Evolutionary conservation across 1,140 invertebrate species (phyloP).

Genomic region (Pteromalus puparum): DNA sequence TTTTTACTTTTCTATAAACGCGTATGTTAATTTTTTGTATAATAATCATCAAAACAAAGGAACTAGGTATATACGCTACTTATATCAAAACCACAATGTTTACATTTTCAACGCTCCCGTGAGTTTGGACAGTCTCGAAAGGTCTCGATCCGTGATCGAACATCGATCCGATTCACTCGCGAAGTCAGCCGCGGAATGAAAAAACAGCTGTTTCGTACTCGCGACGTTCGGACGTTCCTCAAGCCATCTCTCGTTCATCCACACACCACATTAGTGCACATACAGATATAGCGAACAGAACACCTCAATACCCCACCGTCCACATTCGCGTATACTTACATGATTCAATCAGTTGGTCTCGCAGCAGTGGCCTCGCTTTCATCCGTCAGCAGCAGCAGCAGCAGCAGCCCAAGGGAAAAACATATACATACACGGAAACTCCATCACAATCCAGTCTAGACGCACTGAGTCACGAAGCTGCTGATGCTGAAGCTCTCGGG

Average conservation of each 20-base stretch:
- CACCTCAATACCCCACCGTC: neutral
- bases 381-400: neutral
- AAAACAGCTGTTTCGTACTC: constrained; percentile 42
- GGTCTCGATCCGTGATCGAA: too few relatives aligned
- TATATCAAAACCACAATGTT: neutral
- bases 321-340: neutral
- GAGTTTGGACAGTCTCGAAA: neutral
- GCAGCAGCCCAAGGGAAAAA: constrained; percentile 3
- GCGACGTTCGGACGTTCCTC: neutral
- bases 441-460: neutral
- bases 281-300: too few relatives aligned
- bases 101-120: neutral
- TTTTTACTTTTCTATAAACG: neutral
- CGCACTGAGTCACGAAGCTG: neutral
- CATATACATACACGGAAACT: neutral
- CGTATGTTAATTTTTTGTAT: neutral
- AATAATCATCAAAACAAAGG: constrained; percentile 84
- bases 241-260: neutral
- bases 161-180: neutral
- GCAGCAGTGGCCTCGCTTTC: constrained; percentile 11
- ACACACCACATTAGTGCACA: neutral
- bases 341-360: constrained; percentile 35
- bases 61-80: too few relatives aligned
- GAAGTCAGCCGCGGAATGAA: constrained; percentile 31
- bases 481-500: constrained; percentile 3